Base-by-base conservation (phyloP, 2,113 vertebrate species). In the Ceuthmochares aereus region DNA sequence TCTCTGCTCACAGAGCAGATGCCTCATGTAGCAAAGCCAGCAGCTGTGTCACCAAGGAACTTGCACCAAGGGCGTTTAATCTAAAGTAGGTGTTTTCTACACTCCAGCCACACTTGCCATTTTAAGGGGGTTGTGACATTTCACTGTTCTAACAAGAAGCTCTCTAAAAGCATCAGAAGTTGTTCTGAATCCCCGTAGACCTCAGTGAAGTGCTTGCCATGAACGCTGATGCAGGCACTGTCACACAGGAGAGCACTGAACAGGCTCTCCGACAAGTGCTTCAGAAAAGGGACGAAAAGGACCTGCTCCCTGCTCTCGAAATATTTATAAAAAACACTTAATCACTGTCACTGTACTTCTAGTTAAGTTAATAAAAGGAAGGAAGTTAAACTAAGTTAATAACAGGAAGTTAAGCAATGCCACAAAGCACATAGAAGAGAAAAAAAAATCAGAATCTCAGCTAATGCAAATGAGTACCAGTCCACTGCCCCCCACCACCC, bases 101-200 rank as follows among this genome's bases (percentile, higher is more conserved):
- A 56, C 82, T 90, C 83, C 47, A 58, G 56, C 45, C 66, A 59
- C 64, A 83, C 78, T 79, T 89, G 58, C 3, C 4, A 14, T 87
- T 83, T 52, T 64, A 79, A 78, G 82, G 42, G 67, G 72, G 68
- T 52, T 78, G 83, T 93, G 95, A 90, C 89, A 90, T 93, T 95
- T 89, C 64, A 67, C 83, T 89, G 32, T 70, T 95, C 56, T 84
- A 89, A 93, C 68, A 89, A 78, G 94, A 81, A 49, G 29, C 12
- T 93, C 84, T 91, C 91, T 74, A 62, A 94, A 91, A 60, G 70
- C 51, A 51, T 73, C 37, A 84, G 47, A 93, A 91, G 91, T 34
- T 55, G 79, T 84, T 93, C 63, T 4, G 10, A 74, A 85, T 79
- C 84, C 72, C 84, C 45, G 4, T 36, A 66, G 94, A 76, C 29